A percentile compares a stretch with the other conserved stretches of the same genome.
Evolutionary conservation across 92 coral and sea anemone species (phyloP).

Genomic region (Porites divaricata): DNA sequence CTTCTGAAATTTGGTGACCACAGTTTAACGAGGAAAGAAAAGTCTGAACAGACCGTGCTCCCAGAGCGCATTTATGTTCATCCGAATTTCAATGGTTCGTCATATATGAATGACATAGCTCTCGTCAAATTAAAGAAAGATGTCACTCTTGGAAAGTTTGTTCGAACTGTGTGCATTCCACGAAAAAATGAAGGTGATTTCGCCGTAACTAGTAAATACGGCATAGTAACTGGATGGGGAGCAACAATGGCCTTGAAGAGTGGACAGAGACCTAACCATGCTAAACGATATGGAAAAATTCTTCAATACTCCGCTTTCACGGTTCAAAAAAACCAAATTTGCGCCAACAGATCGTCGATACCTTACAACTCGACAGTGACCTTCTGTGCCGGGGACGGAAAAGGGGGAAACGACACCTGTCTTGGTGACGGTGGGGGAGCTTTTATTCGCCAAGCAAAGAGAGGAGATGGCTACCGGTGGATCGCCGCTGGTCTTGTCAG

Average conservation of each 20-base stretch:
- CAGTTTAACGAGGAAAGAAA: too few relatives aligned
- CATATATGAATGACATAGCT: slow-evolving; percentile 62
- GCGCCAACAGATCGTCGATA: not conserved
- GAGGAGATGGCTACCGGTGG: slow-evolving; percentile 57
- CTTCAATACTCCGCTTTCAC: not conserved
- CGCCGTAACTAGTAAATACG: slow-evolving; percentile 12
- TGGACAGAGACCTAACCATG: not conserved
- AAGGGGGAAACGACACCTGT: slow-evolving; percentile 66
- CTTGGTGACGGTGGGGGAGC: slow-evolving; percentile 63
- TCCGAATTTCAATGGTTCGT: slow-evolving; percentile 32
- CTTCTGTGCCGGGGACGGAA: slow-evolving; percentile 10
- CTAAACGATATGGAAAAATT: not conserved
- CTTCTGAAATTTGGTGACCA: too few relatives aligned
- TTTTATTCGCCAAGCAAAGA: slow-evolving; percentile 16
- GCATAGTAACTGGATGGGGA: slow-evolving; percentile 69
- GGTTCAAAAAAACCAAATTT: not conserved
- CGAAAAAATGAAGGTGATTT: slow-evolving; percentile 20
- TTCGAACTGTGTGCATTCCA: slow-evolving; percentile 65
- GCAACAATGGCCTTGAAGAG: slow-evolving; percentile 19
- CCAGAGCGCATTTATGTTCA: slow-evolving; percentile 42
- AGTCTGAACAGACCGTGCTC: too few relatives aligned
- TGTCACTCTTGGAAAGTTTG: slow-evolving; percentile 41
- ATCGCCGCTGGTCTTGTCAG: slow-evolving; percentile 68
- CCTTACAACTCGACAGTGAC: slow-evolving; percentile 51
- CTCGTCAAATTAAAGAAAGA: slow-evolving; percentile 40